Evolutionary conservation across 2,797 vertebrate species (phyloP), one percentile per base, ranked within the genome.

Genomic region (Characodon lateralis): DNA sequence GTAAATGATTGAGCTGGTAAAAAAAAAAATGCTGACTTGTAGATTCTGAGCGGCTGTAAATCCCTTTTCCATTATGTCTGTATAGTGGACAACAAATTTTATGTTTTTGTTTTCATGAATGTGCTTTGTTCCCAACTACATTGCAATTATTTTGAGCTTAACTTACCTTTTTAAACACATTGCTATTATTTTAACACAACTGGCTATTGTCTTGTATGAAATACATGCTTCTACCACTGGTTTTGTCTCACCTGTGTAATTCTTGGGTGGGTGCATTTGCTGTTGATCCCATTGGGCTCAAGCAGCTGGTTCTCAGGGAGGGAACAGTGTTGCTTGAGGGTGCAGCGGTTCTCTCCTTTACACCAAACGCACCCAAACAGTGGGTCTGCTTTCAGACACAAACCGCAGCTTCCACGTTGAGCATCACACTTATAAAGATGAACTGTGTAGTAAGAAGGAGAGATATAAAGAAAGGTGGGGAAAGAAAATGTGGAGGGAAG

Each of bases 401-500:
- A 91, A 61, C 98, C 98, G 0, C 98, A 99, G 96, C 98, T 99
- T 83, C 97, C 96, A 0, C 98, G 92, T 92, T 97, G 97, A 74
- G 98, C 98, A 7, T 98, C 97, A 0, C 98, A 99, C 86, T 99
- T 99, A 90, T 99, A 99, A 72, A 99, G 96, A 91, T 99, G 97
- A 88, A 99, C 98, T 99, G 95, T 3, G 53, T n/a, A 71, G 72
- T 71, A 53, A 68, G 58, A 51, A 83, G 53, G 68, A 72, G 13
- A 66, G 31, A 71, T n/a, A 53, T 43, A 59, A 24, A 24, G 31
- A 39, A 59, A 63, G 41, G 51, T 20, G 46, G 39, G 35, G n/a
- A 31, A 56, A 63, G 73, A 41, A 46, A n/a, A 20, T 28, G 10
- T 72, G 0, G n/a, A 53, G 0, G 65, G 43, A 39, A 20, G 41